Percentiles rank a stretch among this genome's conserved stretches.
phyloP scores from a whole-genome alignment of 1,140 invertebrate genomes.

The Rhagoletis zephyria region DNA sequence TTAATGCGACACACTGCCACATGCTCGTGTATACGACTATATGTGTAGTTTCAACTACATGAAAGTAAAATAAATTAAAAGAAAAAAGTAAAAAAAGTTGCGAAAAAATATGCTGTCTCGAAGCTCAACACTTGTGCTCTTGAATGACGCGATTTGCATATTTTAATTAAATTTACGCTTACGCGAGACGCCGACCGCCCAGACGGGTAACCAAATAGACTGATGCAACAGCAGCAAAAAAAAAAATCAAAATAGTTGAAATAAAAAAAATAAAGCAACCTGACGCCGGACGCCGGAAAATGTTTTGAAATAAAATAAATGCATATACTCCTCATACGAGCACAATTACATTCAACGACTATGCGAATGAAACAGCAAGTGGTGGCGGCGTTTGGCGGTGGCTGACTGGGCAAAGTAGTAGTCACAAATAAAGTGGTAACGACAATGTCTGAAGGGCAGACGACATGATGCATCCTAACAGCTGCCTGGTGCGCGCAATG shows the following conservation, averaged over 20 bases:
- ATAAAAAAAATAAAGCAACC: background rate
- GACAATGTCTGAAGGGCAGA: slow-evolving; percentile 51
- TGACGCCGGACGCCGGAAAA: slow-evolving; percentile 28
- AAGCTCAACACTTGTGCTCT: slow-evolving; percentile 50
- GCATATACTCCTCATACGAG: background rate
- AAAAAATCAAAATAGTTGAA: background rate
- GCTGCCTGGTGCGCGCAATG: background rate
- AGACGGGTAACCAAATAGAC: slow-evolving; percentile 18
- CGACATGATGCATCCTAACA: background rate
- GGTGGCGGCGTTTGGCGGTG: background rate
- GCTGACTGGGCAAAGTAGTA: slow-evolving; percentile 24
- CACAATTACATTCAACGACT: background rate
- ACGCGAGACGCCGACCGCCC: slow-evolving; percentile 47
- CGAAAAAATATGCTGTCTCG: background rate
- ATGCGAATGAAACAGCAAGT: slow-evolving; percentile 8
- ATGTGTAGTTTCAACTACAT: background rate
- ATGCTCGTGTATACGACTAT: background rate
- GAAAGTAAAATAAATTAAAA: background rate
- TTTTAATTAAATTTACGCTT: slow-evolving; percentile 72
- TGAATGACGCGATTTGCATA: slow-evolving; percentile 68
- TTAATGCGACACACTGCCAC: background rate
- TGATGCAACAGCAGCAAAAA: background rate
- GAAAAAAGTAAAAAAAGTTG: slow-evolving; percentile 4
- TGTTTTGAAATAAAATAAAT: slow-evolving; percentile 47
- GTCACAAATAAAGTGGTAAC: slow-evolving; percentile 51